Evolutionary conservation across 1,140 invertebrate species (phyloP), one percentile per base, ranked within the genome.

Genomic region (Eufriesea mexicana): DNA sequence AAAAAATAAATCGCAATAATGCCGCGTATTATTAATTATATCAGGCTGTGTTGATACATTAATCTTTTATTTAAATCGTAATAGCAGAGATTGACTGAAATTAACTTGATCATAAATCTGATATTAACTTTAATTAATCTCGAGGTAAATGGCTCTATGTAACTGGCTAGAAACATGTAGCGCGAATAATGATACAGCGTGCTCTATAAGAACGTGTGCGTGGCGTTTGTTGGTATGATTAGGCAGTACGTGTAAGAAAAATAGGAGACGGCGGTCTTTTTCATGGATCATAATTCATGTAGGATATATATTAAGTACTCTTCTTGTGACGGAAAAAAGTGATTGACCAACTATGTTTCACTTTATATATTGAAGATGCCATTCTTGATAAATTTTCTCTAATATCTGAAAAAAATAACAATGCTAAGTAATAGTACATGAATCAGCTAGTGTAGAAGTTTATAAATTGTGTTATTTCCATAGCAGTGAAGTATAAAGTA

Each of bases 181-280:
- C 35, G 61, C 55, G 51, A 87, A 82, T 81, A 75, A 67, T 70
- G 66, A 64, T 81, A 49, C 14, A 82, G 70, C 74, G 64, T 82
- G 62, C 54, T 28, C 71, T 78, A 59, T 87, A 61, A 81, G 62
- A 62, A 87, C 72, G 51, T 86, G 67, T 86, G 85, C 78, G 78
- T 87, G 78, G 79, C 57, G 66, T 87, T 51, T 84, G 74, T 84
- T 82, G 61, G 54, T 84, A 68, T 70, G 28, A 77, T 73, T 84
- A 81, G 84, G 54, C 59, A 25, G 62, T 75, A 55, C n/a, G 25
- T 76, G 55, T 64, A 75, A 35, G 42, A 68, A 61, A 54, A 83
- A 67, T 49, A 70, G 77, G 83, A 87, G 86, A 85, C 78, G 86
- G 83, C 74, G 86, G 85, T 78, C n/a, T 79, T 79, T 75, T 42